Evolutionary conservation across 2,888 invertebrate genomes (phyloP), one percentile per base, ranked within the genome.

Genomic region (Nemoura dubitans): DNA sequence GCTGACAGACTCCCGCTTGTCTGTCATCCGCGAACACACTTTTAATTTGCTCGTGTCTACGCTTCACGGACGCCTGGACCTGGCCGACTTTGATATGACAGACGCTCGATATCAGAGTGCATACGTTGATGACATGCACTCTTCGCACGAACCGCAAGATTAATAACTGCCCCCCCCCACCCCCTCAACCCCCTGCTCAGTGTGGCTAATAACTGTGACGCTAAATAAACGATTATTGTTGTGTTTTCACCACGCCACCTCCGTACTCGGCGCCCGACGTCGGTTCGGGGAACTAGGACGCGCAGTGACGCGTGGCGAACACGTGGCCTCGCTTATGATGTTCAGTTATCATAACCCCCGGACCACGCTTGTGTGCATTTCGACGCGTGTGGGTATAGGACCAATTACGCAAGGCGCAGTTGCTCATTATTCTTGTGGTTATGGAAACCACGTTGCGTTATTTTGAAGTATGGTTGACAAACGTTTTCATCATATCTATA

Each of bases 141-240:
- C 16, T 10, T 21, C 2, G 59, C 59, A 59, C 59, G 59, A 59
- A 59, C 59, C 59, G 59, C 59, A 59, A 59, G 59, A 59, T 59
- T 59, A 59, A 59, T 59, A 59, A 59, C 59, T 59, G 59, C 10
- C 59, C 3, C 59, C 59, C 59, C 59, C 2, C 10, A 10, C 36
- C 59, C 14, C 21, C 59, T 21, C 59, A 14, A 7, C 2, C 59
- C 16, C 36, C 10, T 6, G 36, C 36, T 36, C 36, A 6, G 59
- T 21, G 59, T 59, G 59, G 59, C 59, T 59, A 59, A 59, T 59
- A 59, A 59, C 59, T 59, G 59, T 59, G 59, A 59, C 59, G 59
- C 59, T 59, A 59, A 59, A 59, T 21, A 59, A 59, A 59, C 59
- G 59, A 59, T 7, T 14, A 21, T 21, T 59, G 59, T 59, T 59